A percentile compares a stretch with the other conserved stretches of the same genome.
phyloP scores from a whole-genome alignment of 2,113 vertebrate genomes.

The Fregata magnificens region DNA sequence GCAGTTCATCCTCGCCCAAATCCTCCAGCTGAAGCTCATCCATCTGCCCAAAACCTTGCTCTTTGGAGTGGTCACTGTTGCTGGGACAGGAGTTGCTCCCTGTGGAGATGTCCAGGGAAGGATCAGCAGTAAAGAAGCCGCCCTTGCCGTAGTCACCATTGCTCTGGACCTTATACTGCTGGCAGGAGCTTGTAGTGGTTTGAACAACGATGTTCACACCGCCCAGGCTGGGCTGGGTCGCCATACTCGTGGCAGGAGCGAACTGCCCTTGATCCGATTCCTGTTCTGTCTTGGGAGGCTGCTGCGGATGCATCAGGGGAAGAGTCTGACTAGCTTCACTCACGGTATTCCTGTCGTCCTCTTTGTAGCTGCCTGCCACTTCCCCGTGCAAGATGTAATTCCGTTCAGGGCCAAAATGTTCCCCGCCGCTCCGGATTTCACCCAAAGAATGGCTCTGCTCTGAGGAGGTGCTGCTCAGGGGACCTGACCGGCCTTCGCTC shows the following conservation, averaged over 20 bases:
- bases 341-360: constrained; percentile 55
- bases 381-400: constrained; percentile 62
- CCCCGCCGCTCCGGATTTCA: constrained; percentile 32
- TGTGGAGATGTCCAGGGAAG: constrained; percentile 59
- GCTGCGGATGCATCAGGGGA: constrained; percentile 46
- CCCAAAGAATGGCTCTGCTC: constrained; percentile 66
- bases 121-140: constrained; percentile 73
- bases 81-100: constrained; percentile 77
- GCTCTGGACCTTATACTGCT: constrained; percentile 76
- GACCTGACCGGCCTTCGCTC: constrained; percentile 42
- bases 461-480: constrained; percentile 27
- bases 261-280: constrained; percentile 72
- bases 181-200: constrained; percentile 53
- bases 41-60: constrained; percentile 73
- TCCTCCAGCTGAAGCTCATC: constrained; percentile 80
- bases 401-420: constrained; percentile 69
- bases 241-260: constrained; percentile 27
- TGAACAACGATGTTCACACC: constrained; percentile 16
- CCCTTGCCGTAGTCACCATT: constrained; percentile 76
- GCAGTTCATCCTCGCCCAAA: constrained; percentile 73
- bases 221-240: constrained; percentile 52
- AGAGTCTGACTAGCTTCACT: constrained; percentile 57
- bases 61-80: constrained; percentile 75
- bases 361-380: constrained; percentile 61
- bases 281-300: constrained; percentile 82